Base-by-base conservation (phyloP, 2,113 vertebrate genomes). In the Ochotona princeps region DNA sequence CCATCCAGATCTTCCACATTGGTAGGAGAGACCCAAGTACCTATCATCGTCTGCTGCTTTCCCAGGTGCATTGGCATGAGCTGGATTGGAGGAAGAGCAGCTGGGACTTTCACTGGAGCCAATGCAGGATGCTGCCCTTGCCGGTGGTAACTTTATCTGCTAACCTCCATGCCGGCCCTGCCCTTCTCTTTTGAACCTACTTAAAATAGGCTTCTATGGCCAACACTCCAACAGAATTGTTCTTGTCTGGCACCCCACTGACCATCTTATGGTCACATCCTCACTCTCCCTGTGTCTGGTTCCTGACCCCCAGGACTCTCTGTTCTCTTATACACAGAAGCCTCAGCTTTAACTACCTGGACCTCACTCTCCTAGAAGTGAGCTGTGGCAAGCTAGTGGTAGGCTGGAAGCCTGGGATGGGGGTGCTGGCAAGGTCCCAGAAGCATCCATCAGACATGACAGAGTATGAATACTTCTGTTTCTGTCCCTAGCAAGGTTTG, bases 271-370 rank as follows among this genome's bases (percentile, higher is more conserved):
- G 44, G 8, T 15, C 38, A 83, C 1, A 5, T 61, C 79, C 67
- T 44, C 60, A 74, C 44, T 67, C 11, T 1, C 2, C 87, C 6
- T 51, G 9, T 72, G 10, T 32, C 76, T 25, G 28, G 18, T 7
- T 5, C 6, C 66, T 70, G 0, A 23, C n/a, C 2, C 13, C 4
- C 17, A 9, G n/a, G 49, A 60, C 23, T 75, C 5, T 2, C 14
- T 7, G 23, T 10, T 61, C n/a, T 14, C 32, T 66, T 44, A 49
- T 1, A 44, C n/a, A 10, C 1, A 63, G 25, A n/a, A 25, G 3
- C 32, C 18, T 61, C 6, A 66, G 7, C 7, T 89, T 12, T 44
- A 30, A 23, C 9, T 3, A 51, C n/a, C 8, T 23, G 13, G 35
- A 32, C 28, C 25, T 63, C 35, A 32, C 26, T 67, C n/a, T 83